A percentile compares a stretch with the other conserved stretches of the same genome.
Conservation (phyloP, 2,797 vertebrate genomes). For the Sphenopsis melanotis region DNA sequence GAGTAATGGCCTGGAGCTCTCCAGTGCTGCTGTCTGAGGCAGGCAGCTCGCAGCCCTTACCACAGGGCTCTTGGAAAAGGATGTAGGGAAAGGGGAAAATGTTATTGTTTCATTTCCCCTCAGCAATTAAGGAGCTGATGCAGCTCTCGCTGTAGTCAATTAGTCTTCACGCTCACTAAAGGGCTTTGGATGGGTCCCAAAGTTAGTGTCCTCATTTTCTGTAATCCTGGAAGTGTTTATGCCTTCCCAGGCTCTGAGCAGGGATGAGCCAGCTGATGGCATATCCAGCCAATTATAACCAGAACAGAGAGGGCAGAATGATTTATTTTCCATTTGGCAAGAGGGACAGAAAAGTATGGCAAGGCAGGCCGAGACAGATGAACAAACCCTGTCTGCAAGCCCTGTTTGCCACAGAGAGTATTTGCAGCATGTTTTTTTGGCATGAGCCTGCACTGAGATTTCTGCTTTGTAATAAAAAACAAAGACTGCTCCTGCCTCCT, state of each 20-base stretch:
- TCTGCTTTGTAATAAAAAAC: constrained; percentile 16
- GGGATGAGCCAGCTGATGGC: constrained; percentile 28
- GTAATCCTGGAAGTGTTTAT: constrained; percentile 36
- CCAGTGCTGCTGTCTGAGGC: not conserved
- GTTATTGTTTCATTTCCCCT: not conserved
- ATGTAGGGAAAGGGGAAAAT: not conserved
- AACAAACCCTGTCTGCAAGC: not conserved
- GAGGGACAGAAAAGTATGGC: not conserved
- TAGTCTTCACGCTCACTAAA: not conserved
- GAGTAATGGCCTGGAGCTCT: not conserved
- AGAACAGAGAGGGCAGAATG: not conserved
- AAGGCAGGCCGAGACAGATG: not conserved
- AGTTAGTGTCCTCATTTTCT: constrained; percentile 49
- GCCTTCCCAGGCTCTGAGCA: not conserved
- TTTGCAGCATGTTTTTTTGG: constrained; percentile 16
- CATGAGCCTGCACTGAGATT: not conserved
- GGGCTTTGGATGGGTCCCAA: constrained; percentile 38
- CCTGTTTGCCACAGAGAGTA: constrained; percentile 38
- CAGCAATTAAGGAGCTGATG: constrained; percentile 46
- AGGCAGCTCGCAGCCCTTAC: not conserved
- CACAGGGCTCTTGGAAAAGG: not conserved
- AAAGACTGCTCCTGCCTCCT: not conserved
- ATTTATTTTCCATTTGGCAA: constrained; percentile 52
- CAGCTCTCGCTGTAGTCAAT: constrained; percentile 20
- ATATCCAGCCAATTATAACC: constrained; percentile 29